Percentiles rank a stretch among this genome's conserved stretches.
Conservation (phyloP, 2,797 vertebrate species). For the Phoebastria nigripes region DNA sequence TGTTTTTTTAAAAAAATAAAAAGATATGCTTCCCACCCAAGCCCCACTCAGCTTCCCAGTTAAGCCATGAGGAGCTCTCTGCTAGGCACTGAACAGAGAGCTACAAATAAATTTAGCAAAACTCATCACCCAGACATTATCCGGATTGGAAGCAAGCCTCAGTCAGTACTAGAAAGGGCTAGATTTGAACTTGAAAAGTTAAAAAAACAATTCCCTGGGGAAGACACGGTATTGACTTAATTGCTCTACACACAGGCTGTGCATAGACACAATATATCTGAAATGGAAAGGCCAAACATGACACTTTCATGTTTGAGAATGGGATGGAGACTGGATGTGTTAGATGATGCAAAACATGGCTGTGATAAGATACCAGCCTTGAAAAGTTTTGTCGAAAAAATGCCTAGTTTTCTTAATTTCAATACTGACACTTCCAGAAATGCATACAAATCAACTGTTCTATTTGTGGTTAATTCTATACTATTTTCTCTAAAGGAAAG, state of each 20-base stretch:
- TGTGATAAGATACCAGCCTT: not conserved
- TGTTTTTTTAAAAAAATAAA: not conserved
- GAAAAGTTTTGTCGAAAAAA: not conserved
- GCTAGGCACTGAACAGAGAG: not conserved
- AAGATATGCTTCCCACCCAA: not conserved
- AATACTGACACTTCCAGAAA: not conserved
- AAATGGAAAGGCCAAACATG: not conserved
- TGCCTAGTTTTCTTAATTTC: not conserved
- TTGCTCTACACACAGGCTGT: not conserved
- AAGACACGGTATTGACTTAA: not conserved
- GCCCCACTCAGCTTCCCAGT: not conserved
- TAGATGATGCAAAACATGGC: not conserved
- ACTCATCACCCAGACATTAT: not conserved
- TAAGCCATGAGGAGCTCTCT: not conserved
- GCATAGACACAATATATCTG: not conserved
- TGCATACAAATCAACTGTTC: not conserved
- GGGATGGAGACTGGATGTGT: not conserved
- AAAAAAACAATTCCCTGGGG: not conserved
- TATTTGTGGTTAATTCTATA: not conserved
- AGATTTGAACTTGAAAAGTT: not conserved
- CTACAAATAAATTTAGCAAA: not conserved
- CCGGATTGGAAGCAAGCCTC: not conserved
- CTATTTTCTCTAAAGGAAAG: not conserved
- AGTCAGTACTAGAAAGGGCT: not conserved
- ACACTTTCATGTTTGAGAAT: not conserved